phyloP scores from a whole-genome alignment of 2,113 vertebrate genomes.

The Glaucomys volans region DNA sequence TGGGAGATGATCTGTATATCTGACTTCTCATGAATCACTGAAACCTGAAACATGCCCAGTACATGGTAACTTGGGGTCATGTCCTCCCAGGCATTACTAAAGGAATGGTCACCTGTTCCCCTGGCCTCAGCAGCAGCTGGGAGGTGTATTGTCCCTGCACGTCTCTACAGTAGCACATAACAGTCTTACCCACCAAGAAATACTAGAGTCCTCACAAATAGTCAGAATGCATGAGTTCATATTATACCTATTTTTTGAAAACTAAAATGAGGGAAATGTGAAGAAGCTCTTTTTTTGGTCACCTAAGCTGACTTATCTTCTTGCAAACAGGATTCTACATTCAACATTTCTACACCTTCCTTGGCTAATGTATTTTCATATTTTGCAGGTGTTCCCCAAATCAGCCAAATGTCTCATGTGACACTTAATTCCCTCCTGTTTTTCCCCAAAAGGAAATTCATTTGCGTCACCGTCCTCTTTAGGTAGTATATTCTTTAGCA shows the following conservation, averaged over 20 bases:
- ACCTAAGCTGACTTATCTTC: not conserved
- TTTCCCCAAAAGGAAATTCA: not conserved
- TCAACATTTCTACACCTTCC: accelerated
- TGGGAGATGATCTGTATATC: accelerated
- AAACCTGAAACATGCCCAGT: not conserved
- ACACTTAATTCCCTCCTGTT: not conserved
- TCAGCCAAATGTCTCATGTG: too few species aligned
- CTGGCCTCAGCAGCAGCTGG: accelerated
- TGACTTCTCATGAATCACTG: not conserved
- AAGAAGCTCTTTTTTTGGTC: too few species aligned
- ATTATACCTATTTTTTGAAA: not conserved
- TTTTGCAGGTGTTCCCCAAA: not conserved
- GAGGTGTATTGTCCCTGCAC: accelerated
- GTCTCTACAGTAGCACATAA: accelerated
- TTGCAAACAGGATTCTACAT: too few species aligned
- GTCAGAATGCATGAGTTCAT: too few species aligned
- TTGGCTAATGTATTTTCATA: accelerated
- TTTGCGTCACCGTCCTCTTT: not conserved
- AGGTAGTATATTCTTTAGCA: accelerated
- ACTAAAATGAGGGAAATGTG: not conserved
- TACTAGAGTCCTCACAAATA: accelerated
- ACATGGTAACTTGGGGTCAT: not conserved
- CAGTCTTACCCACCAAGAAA: accelerated
- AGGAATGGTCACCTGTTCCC: accelerated
- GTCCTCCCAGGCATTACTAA: too few species aligned